Evolutionary conservation across 2,888 invertebrate genomes (phyloP), one percentile per base, ranked within the genome.

Genomic region (Caenorhabditis sp.): DNA sequence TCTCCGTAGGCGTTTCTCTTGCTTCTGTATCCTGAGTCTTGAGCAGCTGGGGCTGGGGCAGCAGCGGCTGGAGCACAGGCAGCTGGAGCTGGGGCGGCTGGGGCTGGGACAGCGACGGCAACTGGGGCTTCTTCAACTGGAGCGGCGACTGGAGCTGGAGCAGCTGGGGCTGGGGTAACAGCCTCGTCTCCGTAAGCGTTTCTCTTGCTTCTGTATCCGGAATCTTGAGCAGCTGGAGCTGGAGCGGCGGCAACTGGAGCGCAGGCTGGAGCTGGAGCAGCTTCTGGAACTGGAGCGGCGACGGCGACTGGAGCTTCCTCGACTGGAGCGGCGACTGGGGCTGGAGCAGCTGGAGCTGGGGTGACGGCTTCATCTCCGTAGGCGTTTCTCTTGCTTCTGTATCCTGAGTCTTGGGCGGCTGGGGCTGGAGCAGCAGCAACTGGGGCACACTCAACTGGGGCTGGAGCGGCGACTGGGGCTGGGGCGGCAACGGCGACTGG

Each of bases 1-100:
- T 81, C 81, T 70, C 81, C 81, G 57, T 81, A 81, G 38, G 70
- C 66, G 70, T 74, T 74, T 73, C 71, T 71, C 56, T 67, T 71
- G 70, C 49, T 70, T 70, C 70, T 65, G 70, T 70, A 70, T 66
- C 70, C 70, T 20, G 70, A 70, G 14, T 54, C 67, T 60, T 67
- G 54, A 27, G 66, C 63, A 31, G 53, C 69, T 57, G 70, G 70
- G 38, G 73, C 70, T 63, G 73, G 65, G 27, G 63, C 69, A 25
- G 57, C 65, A 21, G 65, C 60, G n/a, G 59, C 71, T 61, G 77
- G 67, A n/a, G 68, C 68, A 21, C 36, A 52, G n/a, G 58, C 63
- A 21, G 52, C 61, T 62, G 72, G 63, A 25, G 72, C 66, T 27
- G 67, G 61, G 12, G 64, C 58, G 7, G 65, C 64, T 49, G 54